Base-by-base conservation (phyloP, 2,888 invertebrate species). In the Lithosia quadra region DNA sequence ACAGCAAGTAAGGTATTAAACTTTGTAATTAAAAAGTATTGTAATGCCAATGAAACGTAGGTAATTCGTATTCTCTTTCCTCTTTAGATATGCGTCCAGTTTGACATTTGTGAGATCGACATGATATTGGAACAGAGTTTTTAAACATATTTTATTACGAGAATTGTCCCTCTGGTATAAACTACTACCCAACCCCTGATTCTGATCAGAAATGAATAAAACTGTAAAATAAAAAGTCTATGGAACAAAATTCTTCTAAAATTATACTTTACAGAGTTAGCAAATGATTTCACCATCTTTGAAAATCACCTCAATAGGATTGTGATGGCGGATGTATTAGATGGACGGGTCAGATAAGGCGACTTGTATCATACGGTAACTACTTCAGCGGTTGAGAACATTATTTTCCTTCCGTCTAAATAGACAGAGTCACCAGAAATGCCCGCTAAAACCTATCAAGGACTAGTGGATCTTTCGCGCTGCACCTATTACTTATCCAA, bases 401-500 rank as follows among this genome's bases (percentile, higher is more conserved):
- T 9, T n/a, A n/a, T n/a, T n/a, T 28, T 28, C 3, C 28, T 43
- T 43, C n/a, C 9, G n/a, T 49, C 18, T 49, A 9, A n/a, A 49
- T 49, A 49, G 49, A 49, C 9, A 8, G 18, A 49, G 49, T 49
- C 18, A 2, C n/a, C n/a, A 49, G 28, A 28, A 28, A 28, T 28
- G 28, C 3, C 28, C 28, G 28, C 28, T 5, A 28, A 28, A n/a
- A 49, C 8, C 15, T 18, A 1, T n/a, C 9, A n/a, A 49, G n/a
- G n/a, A 1, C 18, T n/a, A 49, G n/a, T n/a, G 49, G 49, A 1
- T n/a, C 18, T 9, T 49, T 49, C n/a, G 18, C 49, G 8, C n/a
- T 49, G 49, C n/a, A 49, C n/a, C n/a, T 49, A n/a, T 49, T 49
- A 49, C n/a, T n/a, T 49, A 49, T n/a, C n/a, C 43, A 18, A 49